phyloP scores from a whole-genome alignment of 2,888 invertebrate species.

The Harmothoe impar region DNA sequence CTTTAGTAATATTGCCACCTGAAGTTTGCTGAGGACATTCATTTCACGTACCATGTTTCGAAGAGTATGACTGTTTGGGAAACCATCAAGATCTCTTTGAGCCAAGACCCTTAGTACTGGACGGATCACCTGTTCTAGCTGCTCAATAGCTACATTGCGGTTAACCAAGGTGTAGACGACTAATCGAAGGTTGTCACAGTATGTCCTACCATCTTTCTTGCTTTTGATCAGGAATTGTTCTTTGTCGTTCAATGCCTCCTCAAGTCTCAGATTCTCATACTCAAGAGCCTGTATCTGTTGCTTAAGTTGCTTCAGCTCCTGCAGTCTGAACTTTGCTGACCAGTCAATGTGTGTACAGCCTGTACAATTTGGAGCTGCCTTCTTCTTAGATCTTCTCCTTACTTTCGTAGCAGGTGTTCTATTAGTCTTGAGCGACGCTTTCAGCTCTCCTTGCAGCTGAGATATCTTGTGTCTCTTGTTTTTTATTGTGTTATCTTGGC shows the following conservation, averaged over 20 bases:
- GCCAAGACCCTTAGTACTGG: not conserved
- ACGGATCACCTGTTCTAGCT: not conserved
- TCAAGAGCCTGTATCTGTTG: not conserved
- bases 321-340: not conserved
- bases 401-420: too few relatives aligned
- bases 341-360: not conserved
- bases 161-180: not conserved
- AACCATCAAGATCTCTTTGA: not conserved
- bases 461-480: too few relatives aligned
- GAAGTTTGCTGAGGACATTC: not conserved
- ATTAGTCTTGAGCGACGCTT: too few relatives aligned
- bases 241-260: not conserved
- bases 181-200: not conserved
- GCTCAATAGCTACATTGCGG: constrained; percentile 8
- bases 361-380: too few relatives aligned
- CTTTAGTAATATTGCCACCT: not conserved
- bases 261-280: not conserved
- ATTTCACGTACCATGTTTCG: constrained; percentile 3
- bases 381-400: not conserved
- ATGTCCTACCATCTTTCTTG: constrained; percentile 23
- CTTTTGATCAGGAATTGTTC: not conserved
- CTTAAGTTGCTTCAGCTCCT: not conserved
- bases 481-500: too few relatives aligned
- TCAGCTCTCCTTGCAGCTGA: too few relatives aligned
- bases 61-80: not conserved